Base-by-base conservation (phyloP, 2,797 vertebrate species). In the Microchirus variegatus region DNA sequence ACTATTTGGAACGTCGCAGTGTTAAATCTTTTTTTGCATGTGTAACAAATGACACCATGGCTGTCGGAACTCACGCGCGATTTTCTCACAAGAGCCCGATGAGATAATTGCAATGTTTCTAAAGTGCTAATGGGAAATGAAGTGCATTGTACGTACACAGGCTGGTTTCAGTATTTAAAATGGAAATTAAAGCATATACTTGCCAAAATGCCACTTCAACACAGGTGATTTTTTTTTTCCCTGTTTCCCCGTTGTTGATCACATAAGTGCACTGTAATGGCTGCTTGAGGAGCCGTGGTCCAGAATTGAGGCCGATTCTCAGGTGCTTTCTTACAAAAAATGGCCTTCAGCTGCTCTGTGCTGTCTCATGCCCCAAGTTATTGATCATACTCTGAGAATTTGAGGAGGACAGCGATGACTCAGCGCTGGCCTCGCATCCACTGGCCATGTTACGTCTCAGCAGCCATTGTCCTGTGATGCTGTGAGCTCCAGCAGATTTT, bases 321-420 rank as follows among this genome's bases (percentile, higher is more conserved):
- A 42, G 67, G 48, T 44, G 58, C 35, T 60, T 55, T 42, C 51
- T 70, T 77, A 50, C 41, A 63, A 55, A 67, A 70, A 73, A 59
- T 22, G 53, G 62, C 63, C 52, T 69, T 57, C 12, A 51, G 53
- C 53, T 71, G 70, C 73, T 64, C 38, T 47, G 47, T 54, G 43
- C 52, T 63, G 40, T 71, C 59, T 52, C 70, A 80, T 73, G 63
- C 67, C 63, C 73, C 0, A 15, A 67, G 38, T 16, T 70, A 84
- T 85, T 44, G 82, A 87, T 86, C 84, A 69, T 80, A 66, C 78
- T 77, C 76, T 77, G 41, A 56, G 42, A 73, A 55, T 49, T 63
- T 40, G 62, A 52, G 53, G 49, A 73, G 73, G 63, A 58, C 79
- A 78, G 78, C 43, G 53, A 36, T 84, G 85, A 88, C 79, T 86